Evolutionary conservation across 2,888 invertebrate genomes (phyloP), one percentile per base, ranked within the genome.

Genomic region (Eilema griseolum): DNA sequence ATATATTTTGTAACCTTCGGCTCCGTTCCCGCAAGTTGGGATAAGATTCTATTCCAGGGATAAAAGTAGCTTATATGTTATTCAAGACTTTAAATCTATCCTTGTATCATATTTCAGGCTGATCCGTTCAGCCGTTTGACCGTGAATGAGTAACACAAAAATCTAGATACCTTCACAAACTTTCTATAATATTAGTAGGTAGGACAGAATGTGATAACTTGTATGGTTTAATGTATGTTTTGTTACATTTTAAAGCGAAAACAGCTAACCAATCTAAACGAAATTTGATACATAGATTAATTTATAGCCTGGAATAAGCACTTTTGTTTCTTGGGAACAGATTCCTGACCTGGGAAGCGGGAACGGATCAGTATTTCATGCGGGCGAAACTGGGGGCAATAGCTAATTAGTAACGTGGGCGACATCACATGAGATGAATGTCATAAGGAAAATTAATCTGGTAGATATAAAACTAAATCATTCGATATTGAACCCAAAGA

Each of bases 381-480:
- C 52, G n/a, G 8, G 8, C 20, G 52, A 1, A 52, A 10, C 10
- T n/a, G n/a, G n/a, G 10, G n/a, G 2, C 52, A 52, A 52, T 8
- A 52, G 16, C 52, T 52, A 10, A 52, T 52, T 52, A 52, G 1
- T n/a, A n/a, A 52, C 10, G 8, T 5, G 52, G 75, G 78, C 65
- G 81, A 61, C 64, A 83, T 87, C 87, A 86, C 85, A 85, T 86
- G 86, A 83, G 78, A 75, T 31, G 4, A 57, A 28, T 62, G 41
- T 26, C 57, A 24, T 52, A n/a, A n/a, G 46, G n/a, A n/a, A 80
- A 79, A 85, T 72, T 79, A 75, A 83, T 61, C 46, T 46, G 65
- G 75, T 61, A 71, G 52, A 64, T 79, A 76, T 37, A 64, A 46
- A 24, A 52, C 20, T 41, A 46, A 64, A 64, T 31, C 61, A 26